These are phyloP conservation scores for Hylaeus anthracinus DNA, from an alignment of 1,140 invertebrate species.

Conservation along the genomic window DNA sequence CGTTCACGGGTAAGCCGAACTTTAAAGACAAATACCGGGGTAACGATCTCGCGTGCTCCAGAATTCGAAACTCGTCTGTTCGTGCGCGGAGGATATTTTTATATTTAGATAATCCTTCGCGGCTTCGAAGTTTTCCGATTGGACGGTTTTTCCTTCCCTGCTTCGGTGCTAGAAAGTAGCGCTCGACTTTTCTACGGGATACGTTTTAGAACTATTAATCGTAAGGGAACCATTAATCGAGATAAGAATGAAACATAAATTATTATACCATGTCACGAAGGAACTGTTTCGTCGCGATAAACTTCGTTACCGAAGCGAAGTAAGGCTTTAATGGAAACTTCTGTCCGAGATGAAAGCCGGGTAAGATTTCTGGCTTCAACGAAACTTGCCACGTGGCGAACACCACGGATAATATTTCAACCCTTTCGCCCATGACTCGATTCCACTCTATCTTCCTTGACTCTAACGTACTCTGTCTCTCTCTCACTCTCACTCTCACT, in stretches of 20 bases:
- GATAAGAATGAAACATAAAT: constrained; percentile 38
- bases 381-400: constrained; percentile 23
- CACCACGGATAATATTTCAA: constrained; percentile 30
- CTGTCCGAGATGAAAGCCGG: constrained; percentile 16
- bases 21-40: neutral
- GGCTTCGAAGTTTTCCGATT: too few relatives aligned
- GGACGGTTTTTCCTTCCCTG: too few relatives aligned
- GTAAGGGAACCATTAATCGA: constrained; percentile 22
- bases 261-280: constrained; percentile 12
- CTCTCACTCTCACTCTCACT: too few relatives aligned
- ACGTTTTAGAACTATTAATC: neutral
- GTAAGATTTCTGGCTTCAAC: constrained; percentile 28
- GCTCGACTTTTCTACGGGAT: too few relatives aligned
- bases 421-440: neutral
- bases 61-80: neutral
- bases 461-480: too few relatives aligned
- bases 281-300: constrained; percentile 38
- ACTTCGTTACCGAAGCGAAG: constrained; percentile 21
- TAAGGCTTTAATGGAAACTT: constrained; percentile 39
- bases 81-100: neutral
- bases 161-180: too few relatives aligned
- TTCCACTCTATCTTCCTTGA: neutral
- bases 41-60: neutral
- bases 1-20: neutral
- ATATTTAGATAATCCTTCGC: too few relatives aligned